phyloP scores from a whole-genome alignment of 2,113 vertebrate genomes.

The Chaenocephalus aceratus region DNA sequence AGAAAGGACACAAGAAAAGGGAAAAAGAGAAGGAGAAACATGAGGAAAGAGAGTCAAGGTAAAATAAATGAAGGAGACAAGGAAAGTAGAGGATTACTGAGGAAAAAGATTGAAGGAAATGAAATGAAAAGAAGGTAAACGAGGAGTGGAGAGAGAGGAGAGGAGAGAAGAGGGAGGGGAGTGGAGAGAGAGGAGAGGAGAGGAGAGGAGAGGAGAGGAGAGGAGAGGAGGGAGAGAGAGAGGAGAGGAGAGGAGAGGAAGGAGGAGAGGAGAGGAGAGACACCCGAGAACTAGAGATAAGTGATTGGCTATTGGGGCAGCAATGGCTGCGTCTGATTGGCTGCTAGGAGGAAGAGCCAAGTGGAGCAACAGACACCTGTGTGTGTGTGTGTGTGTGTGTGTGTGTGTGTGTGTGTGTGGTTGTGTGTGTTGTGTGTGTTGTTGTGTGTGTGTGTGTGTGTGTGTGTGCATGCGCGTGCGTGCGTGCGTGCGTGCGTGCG shows the following conservation, averaged over 20 bases:
- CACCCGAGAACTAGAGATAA: constrained; percentile 92
- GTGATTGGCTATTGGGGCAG: constrained; percentile 93
- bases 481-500: constrained; percentile 62
- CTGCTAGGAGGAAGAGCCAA: constrained; percentile 91
- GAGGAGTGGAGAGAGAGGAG: not conserved
- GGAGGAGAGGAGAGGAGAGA: constrained; percentile 80
- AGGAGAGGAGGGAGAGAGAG: too few species aligned
- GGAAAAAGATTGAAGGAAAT: not conserved
- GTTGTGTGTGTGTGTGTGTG: constrained; percentile 40
- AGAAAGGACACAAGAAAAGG: constrained; percentile 43
- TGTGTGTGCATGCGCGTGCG: constrained; percentile 36
- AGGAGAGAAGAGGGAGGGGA: too few species aligned
- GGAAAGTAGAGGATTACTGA: not conserved
- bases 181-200: too few species aligned
- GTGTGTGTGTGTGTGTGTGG: constrained; percentile 50
- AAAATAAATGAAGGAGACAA: constrained; percentile 45
- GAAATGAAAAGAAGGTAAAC: not conserved
- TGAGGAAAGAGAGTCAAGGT: not conserved
- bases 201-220: too few species aligned
- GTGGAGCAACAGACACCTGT: constrained; percentile 91
- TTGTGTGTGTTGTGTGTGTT: constrained; percentile 64
- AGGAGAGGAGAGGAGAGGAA: too few species aligned
- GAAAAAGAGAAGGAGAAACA: constrained; percentile 58
- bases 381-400: constrained; percentile 64
- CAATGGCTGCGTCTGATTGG: constrained; percentile 92